Base-by-base conservation (phyloP, 1,140 invertebrate species). In the Mycetomoellerius zeteki region DNA sequence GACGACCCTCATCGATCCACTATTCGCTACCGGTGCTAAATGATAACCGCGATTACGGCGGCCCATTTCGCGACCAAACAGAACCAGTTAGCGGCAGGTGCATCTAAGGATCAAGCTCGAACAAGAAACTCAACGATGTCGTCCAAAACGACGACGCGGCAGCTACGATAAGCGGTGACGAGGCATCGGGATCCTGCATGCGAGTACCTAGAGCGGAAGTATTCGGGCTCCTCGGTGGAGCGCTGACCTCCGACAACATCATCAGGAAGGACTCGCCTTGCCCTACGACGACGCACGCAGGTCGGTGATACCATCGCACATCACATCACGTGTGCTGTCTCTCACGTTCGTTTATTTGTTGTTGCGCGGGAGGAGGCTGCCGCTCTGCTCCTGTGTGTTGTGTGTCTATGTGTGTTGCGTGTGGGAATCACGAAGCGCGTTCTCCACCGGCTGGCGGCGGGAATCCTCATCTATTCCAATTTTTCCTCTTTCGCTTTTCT, bases 121-220 rank as follows among this genome's bases (percentile, higher is more conserved):
- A n/a, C 27, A 10, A 12, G n/a, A 60, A 81, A 14, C 64, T 30
- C 24, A 58, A 24, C 30, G 30, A 90, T 88, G 89, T 82, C 81
- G 81, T 27, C 56, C 24, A 12, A 8, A 12, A 50, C 50, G 71
- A 47, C 60, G 12, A 78, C 76, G 60, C 64, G 30, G 58, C 85
- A 64, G 78, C 75, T 47, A 37, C 85, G 82, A 73, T 90, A 91
- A 85, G 58, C 47, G 6, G 3, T 2, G 50, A 54, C 19, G 60
- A 71, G 50, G 3, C 12, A 75, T 37, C 60, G 60, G 69, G 50
- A 78, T 64, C 76, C 93, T 94, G 94, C 90, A 95, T 95, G 94
- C 93, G 94, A 91, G 92, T 94, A 54, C 93, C 92, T 81, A 92
- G 92, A 86, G 86, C 91, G 56, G 92, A 94, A 86, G 88, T 93